A percentile compares a stretch with the other conserved stretches of the same genome.
These are phyloP conservation scores for Pomacea canaliculata DNA, from an alignment of 2,888 invertebrate genomes.

Conservation along the genomic window DNA sequence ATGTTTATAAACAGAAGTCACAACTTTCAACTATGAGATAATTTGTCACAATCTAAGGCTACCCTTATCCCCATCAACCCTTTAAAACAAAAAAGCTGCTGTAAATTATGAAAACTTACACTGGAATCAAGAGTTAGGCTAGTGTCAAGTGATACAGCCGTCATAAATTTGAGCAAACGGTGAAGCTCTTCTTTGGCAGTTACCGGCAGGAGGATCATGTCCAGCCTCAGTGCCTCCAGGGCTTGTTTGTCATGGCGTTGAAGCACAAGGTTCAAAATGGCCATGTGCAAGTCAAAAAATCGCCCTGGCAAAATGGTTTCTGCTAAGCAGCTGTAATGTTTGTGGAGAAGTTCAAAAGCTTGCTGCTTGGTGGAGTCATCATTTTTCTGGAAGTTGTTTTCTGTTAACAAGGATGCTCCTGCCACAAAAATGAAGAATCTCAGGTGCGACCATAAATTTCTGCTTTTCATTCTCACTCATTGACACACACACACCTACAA, in stretches of 20 bases:
- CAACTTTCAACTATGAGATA: no score
- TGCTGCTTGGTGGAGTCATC: slow-evolving; percentile 54
- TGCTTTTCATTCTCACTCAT: no score
- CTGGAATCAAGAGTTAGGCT: slow-evolving; percentile 48
- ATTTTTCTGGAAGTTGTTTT: slow-evolving; percentile 47
- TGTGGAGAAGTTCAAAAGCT: slow-evolving; percentile 58
- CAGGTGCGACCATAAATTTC: no score
- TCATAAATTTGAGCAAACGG: slow-evolving; percentile 62
- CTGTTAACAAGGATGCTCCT: slow-evolving; percentile 52
- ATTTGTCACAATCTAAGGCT: no score
- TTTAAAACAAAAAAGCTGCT: background rate
- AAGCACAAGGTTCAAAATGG: slow-evolving; percentile 54
- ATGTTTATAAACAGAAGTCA: no score
- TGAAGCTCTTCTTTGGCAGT: slow-evolving; percentile 60
- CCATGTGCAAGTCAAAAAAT: slow-evolving; percentile 64
- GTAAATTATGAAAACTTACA: slow-evolving; percentile 37
- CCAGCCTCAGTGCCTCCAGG: slow-evolving; percentile 60
- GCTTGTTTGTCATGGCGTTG: slow-evolving; percentile 36
- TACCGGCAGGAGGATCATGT: slow-evolving; percentile 59
- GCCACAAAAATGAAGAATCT: background rate
- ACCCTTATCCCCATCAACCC: no score
- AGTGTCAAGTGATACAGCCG: slow-evolving; percentile 49
- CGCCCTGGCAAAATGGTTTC: slow-evolving; percentile 60
- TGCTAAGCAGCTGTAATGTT: slow-evolving; percentile 45
- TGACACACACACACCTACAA: no score